Conservation (phyloP, 2,797 vertebrate genomes). For the Pseudochaenichthys georgianus region DNA sequence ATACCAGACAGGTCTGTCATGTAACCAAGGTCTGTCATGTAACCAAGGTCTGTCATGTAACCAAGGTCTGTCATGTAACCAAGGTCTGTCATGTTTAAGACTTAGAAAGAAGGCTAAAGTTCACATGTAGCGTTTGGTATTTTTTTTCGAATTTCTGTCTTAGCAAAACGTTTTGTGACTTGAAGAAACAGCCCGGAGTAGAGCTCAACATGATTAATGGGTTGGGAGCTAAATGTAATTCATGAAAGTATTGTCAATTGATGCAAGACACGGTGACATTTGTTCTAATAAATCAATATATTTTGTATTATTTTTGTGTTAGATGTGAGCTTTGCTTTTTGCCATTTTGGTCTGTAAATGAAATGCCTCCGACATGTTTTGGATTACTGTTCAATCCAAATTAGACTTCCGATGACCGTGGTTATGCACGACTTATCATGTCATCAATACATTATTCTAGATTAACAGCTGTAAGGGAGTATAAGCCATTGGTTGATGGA, state of each 20-base stretch:
- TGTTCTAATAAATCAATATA: not conserved
- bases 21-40: slow-evolving; percentile 3
- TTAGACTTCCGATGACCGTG: too few relatives aligned
- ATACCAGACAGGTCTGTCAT: slow-evolving; percentile 30
- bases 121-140: not conserved
- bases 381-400: not conserved
- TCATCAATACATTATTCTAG: not conserved
- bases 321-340: not conserved
- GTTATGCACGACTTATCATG: too few relatives aligned
- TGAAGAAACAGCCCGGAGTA: not conserved
- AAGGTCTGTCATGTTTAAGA: slow-evolving; percentile 1
- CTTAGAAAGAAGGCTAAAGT: slow-evolving; percentile 3
- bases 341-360: not conserved
- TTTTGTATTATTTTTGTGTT: too few relatives aligned
- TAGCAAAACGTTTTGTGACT: not conserved
- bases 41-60: slow-evolving; percentile 5
- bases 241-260: slow-evolving; percentile 7
- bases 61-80: slow-evolving; percentile 10
- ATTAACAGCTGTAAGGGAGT: not conserved
- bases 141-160: slow-evolving; percentile 9
- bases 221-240: not conserved
- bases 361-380: not conserved
- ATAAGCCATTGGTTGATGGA: not conserved
- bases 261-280: not conserved
- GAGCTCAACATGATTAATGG: too few relatives aligned